Conservation (phyloP, 2,888 invertebrate genomes). For the Pandemis corylana region DNA sequence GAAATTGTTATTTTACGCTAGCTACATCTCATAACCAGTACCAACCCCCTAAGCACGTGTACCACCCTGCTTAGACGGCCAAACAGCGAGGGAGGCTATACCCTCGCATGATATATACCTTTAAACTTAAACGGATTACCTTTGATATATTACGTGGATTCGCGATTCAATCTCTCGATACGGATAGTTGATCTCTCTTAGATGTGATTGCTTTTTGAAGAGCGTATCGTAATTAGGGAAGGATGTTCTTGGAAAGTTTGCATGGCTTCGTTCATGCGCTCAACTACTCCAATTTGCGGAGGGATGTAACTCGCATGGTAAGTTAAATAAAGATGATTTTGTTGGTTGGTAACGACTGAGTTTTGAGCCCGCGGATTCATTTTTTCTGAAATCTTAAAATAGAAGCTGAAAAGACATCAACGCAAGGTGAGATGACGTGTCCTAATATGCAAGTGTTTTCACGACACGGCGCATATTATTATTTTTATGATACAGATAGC, state of each 20-base stretch:
- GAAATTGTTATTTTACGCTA: not conserved
- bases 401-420: not conserved
- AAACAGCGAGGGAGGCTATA: conserved; percentile 74
- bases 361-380: not conserved
- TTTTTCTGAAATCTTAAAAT: not conserved
- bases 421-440: no score
- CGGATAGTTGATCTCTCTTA: conserved; percentile 74
- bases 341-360: not conserved
- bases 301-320: not conserved
- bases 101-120: conserved; percentile 80
- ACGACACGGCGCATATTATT: no score
- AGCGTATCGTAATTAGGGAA: conserved; percentile 62
- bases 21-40: conserved; percentile 45
- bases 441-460: no score
- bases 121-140: conserved; percentile 84
- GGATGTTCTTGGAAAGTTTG: conserved; percentile 35
- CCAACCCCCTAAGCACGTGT: conserved; percentile 71
- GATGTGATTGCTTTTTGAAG: conserved; percentile 74
- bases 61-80: conserved; percentile 81
- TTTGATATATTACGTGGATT: conserved; percentile 83
- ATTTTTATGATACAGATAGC: no score
- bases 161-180: conserved; percentile 75
- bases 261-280: not conserved
- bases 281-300: not conserved
- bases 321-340: not conserved